Base-by-base conservation (phyloP, 1,140 invertebrate species). In the Apis mellifera region DNA sequence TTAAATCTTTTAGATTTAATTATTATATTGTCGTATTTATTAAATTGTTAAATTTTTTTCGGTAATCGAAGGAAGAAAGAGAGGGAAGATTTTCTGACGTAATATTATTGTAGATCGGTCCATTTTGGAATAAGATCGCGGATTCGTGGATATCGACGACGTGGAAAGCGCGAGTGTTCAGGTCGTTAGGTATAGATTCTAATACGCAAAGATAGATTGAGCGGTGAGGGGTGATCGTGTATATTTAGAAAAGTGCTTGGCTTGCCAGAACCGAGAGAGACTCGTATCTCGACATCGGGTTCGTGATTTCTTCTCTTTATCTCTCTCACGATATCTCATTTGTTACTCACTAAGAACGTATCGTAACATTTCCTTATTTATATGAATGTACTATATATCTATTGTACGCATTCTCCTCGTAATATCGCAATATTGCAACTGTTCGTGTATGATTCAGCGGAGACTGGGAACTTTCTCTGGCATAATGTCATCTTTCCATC, bases 171-270 rank as follows among this genome's bases (percentile, higher is more conserved):
- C 57, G 84, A 73, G 70, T 50, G 72, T 83, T 86, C 55, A 15
- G 64, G 64, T 85, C 69, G 86, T 88, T 88, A 78, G 87, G 91
- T 93, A 91, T 92, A 93, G 91, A 94, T 94, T 94, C 90, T 93
- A 92, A 93, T 92, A 93, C 90, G 92, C 93, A 94, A 94, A 94
- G 93, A 94, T 94, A 94, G 93, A 94, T 92, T 91, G 85, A 91
- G 90, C 91, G 91, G 93, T 93, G 93, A 92, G 93, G 92, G 92
- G 91, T 86, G 90, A 91, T 90, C 82, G 89, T 88, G 85, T 94
- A 94, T 92, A 94, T 94, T 94, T 94, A 94, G 93, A 94, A 93
- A 92, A 93, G 91, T 91, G 87, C 86, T 91, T 88, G 85, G 92
- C 92, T 94, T 93, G 93, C 94, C 94, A 94, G 93, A 93, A 91